These are phyloP conservation scores for Caenorhabditis imperialis DNA, from an alignment of 2,888 invertebrate species.

Conservation along the genomic window DNA sequence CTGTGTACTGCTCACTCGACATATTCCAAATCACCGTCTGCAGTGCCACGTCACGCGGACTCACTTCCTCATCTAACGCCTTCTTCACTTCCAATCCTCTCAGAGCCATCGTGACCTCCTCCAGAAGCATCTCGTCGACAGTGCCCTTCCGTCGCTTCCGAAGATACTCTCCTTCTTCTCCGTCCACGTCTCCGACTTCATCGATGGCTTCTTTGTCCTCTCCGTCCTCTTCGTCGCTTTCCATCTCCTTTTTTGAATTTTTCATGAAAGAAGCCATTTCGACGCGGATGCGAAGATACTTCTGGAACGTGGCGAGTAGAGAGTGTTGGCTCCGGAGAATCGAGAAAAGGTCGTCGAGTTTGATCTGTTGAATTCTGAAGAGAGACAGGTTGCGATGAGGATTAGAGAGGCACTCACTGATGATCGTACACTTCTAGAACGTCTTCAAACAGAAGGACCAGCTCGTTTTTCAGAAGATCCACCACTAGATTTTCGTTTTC, in stretches of 20 bases:
- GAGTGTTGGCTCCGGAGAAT: constrained; percentile 10
- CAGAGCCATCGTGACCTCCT: constrained; percentile 23
- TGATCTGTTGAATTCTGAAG: constrained; percentile 2
- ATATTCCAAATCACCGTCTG: constrained; percentile 24
- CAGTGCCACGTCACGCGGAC: neutral
- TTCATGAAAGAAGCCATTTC: constrained; percentile 29
- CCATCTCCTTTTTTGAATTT: constrained; percentile 9
- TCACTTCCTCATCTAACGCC: constrained; percentile 4
- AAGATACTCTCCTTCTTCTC: constrained; percentile 35
- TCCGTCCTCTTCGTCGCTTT: constrained; percentile 34
- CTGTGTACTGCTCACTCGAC: constrained; percentile 15
- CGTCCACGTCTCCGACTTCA: constrained; percentile 34
- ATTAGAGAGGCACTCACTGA: neutral
- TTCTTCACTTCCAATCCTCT: neutral
- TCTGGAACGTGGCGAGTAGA: constrained; percentile 16
- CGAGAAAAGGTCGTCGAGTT: constrained; percentile 16
- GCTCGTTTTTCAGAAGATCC: constrained; percentile 30
- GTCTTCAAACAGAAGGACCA: constrained; percentile 25
- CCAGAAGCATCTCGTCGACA: constrained; percentile 13
- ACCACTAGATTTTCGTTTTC: constrained; percentile 36
- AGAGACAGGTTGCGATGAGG: no score
- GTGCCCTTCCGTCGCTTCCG: constrained; percentile 24
- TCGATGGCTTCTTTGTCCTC: constrained; percentile 34
- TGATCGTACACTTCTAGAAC: constrained; percentile 10
- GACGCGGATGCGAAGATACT: constrained; percentile 29